A percentile compares a stretch with the other conserved stretches of the same genome.
Conservation (phyloP, 2,113 vertebrate genomes). For the Monarcha castaneiventris region DNA sequence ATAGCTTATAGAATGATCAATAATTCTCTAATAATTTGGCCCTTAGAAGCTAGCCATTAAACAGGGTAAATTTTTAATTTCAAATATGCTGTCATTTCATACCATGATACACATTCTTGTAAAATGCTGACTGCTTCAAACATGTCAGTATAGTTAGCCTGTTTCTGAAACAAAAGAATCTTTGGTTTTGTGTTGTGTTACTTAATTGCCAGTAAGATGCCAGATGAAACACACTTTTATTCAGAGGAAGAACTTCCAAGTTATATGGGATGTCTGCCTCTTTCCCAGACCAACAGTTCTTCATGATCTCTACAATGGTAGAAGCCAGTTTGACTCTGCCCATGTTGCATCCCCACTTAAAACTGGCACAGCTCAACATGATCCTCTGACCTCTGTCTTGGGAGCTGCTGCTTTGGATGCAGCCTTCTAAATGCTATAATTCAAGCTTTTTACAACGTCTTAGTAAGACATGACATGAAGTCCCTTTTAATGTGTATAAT, state of each 20-base stretch:
- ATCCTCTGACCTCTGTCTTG: neutral
- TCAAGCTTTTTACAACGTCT: neutral
- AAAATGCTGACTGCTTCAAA: neutral
- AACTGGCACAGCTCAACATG: neutral
- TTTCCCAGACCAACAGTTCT: neutral
- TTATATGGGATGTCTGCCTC: fast-evolving
- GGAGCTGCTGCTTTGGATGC: neutral
- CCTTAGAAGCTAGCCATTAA: neutral
- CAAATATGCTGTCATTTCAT: neutral
- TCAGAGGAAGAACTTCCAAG: neutral
- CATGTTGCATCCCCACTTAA: neutral
- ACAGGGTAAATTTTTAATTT: neutral
- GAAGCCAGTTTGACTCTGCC: neutral
- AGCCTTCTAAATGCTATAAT: neutral
- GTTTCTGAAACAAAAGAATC: neutral
- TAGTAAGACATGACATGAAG: neutral
- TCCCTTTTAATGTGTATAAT: neutral
- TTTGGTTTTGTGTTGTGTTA: neutral
- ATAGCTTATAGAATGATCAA: neutral
- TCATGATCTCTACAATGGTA: neutral
- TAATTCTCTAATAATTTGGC: neutral
- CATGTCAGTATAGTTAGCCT: neutral
- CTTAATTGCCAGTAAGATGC: neutral
- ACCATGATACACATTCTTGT: neutral
- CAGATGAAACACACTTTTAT: neutral